phyloP scores from a whole-genome alignment of 2,113 vertebrate genomes.

The Sinocyclocheilus anshuiensis region DNA sequence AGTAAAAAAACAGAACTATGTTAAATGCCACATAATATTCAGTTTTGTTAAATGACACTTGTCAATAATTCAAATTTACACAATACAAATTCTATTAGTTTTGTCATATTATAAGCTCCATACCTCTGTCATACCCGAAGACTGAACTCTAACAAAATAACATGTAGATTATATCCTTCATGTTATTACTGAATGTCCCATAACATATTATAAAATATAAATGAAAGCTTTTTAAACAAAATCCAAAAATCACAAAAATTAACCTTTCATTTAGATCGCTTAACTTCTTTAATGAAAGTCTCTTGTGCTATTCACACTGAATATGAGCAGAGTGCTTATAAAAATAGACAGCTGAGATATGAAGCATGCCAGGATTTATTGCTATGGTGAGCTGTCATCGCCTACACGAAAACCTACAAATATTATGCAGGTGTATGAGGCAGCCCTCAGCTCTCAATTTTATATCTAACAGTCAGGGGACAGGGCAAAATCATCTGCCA shows the following conservation, averaged over 20 bases:
- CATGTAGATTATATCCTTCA: background rate
- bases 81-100: too few relatives aligned
- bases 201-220: background rate
- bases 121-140: background rate
- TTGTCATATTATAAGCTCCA: too few relatives aligned
- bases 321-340: slow-evolving; percentile 10
- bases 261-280: slow-evolving; percentile 30
- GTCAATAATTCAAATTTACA: too few relatives aligned
- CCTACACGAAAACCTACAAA: slow-evolving; percentile 19
- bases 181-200: background rate
- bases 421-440: slow-evolving; percentile 37
- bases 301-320: slow-evolving; percentile 41
- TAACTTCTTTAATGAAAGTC: slow-evolving; percentile 26
- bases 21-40: too few relatives aligned
- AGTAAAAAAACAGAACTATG: too few relatives aligned
- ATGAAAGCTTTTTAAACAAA: slow-evolving; percentile 18
- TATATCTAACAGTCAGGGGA: slow-evolving; percentile 8
- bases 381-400: slow-evolving; percentile 27
- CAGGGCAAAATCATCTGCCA: slow-evolving; percentile 28
- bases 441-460: background rate
- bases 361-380: slow-evolving; percentile 27
- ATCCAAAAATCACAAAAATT: slow-evolving; percentile 14
- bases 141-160: background rate
- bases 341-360: slow-evolving; percentile 36
- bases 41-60: too few relatives aligned